phyloP scores from a whole-genome alignment of 2,797 vertebrate species.

The Lindbergichthys nudifrons region DNA sequence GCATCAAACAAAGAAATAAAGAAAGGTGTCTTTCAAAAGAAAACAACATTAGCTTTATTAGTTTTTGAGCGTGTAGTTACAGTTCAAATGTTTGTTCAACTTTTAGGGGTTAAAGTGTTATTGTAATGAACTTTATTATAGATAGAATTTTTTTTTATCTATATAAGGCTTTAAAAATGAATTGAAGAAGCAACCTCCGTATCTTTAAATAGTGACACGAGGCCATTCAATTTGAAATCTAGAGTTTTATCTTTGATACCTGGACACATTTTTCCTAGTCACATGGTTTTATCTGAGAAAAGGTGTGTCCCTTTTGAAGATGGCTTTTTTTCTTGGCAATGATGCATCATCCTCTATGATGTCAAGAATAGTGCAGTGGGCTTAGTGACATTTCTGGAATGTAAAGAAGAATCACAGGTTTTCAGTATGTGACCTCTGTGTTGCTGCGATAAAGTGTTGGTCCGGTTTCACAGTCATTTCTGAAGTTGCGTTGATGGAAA shows the following conservation, averaged over 20 bases:
- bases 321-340: background rate
- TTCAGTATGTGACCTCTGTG: background rate
- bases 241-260: background rate
- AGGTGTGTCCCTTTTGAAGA: background rate
- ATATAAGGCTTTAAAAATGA: background rate
- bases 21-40: no score
- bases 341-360: background rate
- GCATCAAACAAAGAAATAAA: no score
- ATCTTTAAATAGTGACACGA: background rate
- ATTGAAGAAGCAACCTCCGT: background rate
- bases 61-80: background rate
- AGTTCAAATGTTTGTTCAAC: background rate
- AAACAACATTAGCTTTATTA: no score
- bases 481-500: background rate
- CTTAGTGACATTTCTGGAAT: background rate
- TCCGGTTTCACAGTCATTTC: background rate
- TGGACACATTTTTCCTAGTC: background rate
- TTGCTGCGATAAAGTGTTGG: background rate
- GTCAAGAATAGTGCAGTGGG: background rate
- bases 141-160: background rate
- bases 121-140: background rate
- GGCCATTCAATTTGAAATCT: no score
- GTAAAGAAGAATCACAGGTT: background rate
- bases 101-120: background rate
- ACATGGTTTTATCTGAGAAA: no score